Base-by-base conservation (phyloP, 1,140 invertebrate genomes). In the Mactra quadrangularis region DNA sequence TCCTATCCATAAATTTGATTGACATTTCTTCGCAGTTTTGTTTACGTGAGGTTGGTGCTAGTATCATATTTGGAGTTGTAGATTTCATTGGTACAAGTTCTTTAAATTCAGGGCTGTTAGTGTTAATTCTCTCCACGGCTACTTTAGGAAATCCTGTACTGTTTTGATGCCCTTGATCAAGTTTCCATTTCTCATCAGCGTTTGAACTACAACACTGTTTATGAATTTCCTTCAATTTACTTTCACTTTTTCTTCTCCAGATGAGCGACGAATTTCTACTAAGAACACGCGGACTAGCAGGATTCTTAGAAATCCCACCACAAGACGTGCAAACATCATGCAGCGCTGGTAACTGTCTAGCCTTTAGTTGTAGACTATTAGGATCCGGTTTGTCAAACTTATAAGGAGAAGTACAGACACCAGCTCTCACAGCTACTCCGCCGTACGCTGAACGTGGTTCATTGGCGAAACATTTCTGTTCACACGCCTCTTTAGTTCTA, bases 381-480 rank as follows among this genome's bases (percentile, higher is more conserved):
- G 75, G 59, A 45, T 78, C 60, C 15, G 17, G 19, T 53, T 66
- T 78, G 29, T 78, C 31, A 52, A 78, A 78, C 45, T 47, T 78
- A 25, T 64, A 78, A n/a, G 59, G 60, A n/a, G 75, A 78, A 9
- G 45, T 35, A 31, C 75, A 78, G 0, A 22, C 29, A 17, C 31
- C 59, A 33, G 75, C 45, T 27, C 75, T 22, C 0, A 78, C 75
- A 38, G 75, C 60, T 13, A 45, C 41, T n/a, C 75, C 75, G 19
- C 45, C 31, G 45, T 52, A n/a, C 1, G 15, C 7, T 6, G 15
- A 19, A 29, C 22, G 0, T 0, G 13, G 17, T 52, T 70, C 41
- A 13, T 52, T 22, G 4, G 47, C 27, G 38, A 31, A 25, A 22
- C 15, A n/a, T 22, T 50, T 50, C 29, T 33, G 19, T 15, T 13